Evolutionary conservation across 2,797 vertebrate species (phyloP).

Genomic region (Pseudomugil tenellus): DNA sequence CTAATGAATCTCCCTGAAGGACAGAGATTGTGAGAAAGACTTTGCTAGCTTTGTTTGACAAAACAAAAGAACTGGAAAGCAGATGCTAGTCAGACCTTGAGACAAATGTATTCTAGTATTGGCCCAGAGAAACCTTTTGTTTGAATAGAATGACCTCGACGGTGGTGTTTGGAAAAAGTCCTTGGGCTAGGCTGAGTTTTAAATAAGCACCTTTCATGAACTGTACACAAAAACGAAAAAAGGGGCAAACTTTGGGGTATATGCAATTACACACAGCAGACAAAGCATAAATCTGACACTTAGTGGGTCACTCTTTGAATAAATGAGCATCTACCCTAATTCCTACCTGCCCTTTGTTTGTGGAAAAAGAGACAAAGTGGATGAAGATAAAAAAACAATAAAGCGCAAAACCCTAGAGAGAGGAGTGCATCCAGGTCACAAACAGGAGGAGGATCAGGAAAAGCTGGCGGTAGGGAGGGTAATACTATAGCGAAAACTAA

Average conservation of each 20-base stretch:
- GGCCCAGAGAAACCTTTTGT: slow-evolving; percentile 61
- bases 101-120: slow-evolving; percentile 60
- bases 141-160: slow-evolving; percentile 58
- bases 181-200: slow-evolving; percentile 58
- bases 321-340: slow-evolving; percentile 49
- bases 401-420: slow-evolving; percentile 70
- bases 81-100: slow-evolving; percentile 67
- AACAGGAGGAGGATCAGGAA: slow-evolving; percentile 40
- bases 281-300: slow-evolving; percentile 54
- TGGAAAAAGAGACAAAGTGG: slow-evolving; percentile 47
- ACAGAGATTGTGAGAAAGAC: slow-evolving; percentile 36
- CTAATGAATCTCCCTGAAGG: slow-evolving; percentile 42
- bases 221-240: slow-evolving; percentile 56
- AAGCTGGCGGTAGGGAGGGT: slow-evolving; percentile 47
- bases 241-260: slow-evolving; percentile 56
- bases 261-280: slow-evolving; percentile 61
- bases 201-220: slow-evolving; percentile 69
- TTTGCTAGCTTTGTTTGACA: slow-evolving; percentile 59
- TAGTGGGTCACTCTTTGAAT: slow-evolving; percentile 44
- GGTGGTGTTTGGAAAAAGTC: slow-evolving; percentile 60
- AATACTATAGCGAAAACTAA: slow-evolving; percentile 60
- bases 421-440: slow-evolving; percentile 65
- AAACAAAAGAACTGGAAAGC: slow-evolving; percentile 67
- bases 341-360: slow-evolving; percentile 69
- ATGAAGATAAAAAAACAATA: slow-evolving; percentile 65